Evolutionary conservation across 2,113 vertebrate species (phyloP), one percentile per base, ranked within the genome.

Genomic region (Hippocampus comes): DNA sequence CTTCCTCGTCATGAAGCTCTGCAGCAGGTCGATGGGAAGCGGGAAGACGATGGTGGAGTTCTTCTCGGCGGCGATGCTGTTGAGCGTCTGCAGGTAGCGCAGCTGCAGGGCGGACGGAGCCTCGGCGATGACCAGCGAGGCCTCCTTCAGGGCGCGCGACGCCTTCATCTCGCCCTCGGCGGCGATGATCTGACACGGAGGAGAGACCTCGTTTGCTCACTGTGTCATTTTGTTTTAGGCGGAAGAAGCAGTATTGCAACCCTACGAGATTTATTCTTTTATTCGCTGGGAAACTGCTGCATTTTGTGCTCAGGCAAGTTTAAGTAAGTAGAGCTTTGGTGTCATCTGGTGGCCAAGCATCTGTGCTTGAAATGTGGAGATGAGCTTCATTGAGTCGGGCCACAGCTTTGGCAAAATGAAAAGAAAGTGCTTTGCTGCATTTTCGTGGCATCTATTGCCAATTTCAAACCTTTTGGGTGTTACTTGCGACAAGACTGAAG

Each of bases 11-110:
- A 88, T 70, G 6, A 93, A 91, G 56, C 55, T 71, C 56, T 93
- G 92, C 4, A 96, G 64, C 0, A 96, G 41, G 57, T 95, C 93
- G 59, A 96, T 88, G 38, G 96, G 96, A 78, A 97, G 75, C 41
- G 95, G 95, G 77, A 98, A 96, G 78, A 96, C 64, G 25, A 96
- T 94, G 71, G 95, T 96, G 70, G 95, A 98, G 84, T 95, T 96
- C 84, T 94, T 95, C 89, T 95, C 92, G 0, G 91, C 84, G 65
- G 96, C 94, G 4, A 97, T 91, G 2, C 86, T 84, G 86, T 75
- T 89, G 53, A 96, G 88, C 0, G 92, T 94, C 86, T 96, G 95
- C 74, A 97, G 91, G 90, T 95, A 96, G 63, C 89, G 82, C 72
- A 97, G 91, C 49, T 94, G 95, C 10, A 97, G 92, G 41, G 81